Evolutionary conservation across 2,888 invertebrate species (phyloP).

Genomic region (Hermodice carunculata): DNA sequence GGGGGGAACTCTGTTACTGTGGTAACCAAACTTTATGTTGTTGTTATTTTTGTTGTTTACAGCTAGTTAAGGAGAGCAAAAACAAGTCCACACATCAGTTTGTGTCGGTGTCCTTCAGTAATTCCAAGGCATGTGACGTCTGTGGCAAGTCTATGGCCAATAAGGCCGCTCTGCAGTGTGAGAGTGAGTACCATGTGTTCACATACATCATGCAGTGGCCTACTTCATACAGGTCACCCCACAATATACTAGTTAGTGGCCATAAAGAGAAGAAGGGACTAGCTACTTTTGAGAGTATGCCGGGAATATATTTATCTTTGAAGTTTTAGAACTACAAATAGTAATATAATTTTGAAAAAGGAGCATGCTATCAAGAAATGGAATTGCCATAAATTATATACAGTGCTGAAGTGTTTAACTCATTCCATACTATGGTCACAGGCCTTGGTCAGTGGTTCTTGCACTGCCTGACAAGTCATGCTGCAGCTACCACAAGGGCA

Average conservation of each 20-base stretch:
- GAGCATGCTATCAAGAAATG: too few relatives aligned
- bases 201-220: background rate
- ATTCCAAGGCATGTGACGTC: slow-evolving; percentile 75
- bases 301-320: background rate
- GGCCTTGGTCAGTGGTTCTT: too few relatives aligned
- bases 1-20: too few relatives aligned
- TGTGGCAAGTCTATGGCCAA: slow-evolving; percentile 83
- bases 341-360: too few relatives aligned
- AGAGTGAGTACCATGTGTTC: slow-evolving; percentile 76
- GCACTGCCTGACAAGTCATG: too few relatives aligned
- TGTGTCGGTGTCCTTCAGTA: slow-evolving; percentile 77
- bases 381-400: too few relatives aligned
- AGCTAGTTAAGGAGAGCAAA: slow-evolving; percentile 24
- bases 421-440: too few relatives aligned
- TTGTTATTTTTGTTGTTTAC: slow-evolving; percentile 3
- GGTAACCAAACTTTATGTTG: too few relatives aligned
- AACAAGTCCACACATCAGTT: slow-evolving; percentile 76
- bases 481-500: too few relatives aligned
- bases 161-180: slow-evolving; percentile 87
- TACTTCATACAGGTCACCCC: background rate
- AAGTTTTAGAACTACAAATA: background rate
- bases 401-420: too few relatives aligned
- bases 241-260: too few relatives aligned
- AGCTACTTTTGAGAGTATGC: background rate
- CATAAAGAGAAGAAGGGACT: background rate